Base-by-base conservation (phyloP, 2,888 invertebrate genomes). In the Teleogryllus oceanicus region DNA sequence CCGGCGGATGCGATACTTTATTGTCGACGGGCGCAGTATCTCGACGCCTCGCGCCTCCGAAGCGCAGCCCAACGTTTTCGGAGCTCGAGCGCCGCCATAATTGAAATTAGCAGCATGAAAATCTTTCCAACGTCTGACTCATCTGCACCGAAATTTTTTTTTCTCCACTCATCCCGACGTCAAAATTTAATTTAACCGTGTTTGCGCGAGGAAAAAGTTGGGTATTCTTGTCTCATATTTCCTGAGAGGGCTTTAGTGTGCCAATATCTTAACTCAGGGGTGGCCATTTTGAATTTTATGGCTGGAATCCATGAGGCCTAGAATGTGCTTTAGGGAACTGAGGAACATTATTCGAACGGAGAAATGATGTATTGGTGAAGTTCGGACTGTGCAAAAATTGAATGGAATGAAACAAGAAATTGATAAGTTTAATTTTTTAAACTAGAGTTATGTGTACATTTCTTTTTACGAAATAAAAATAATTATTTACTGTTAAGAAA, bases 61-160 rank as follows among this genome's bases (percentile, higher is more conserved):
- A 62, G 62, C 62, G 62, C 13, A 1, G 62, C 13, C n/a, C 62
- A 62, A n/a, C 62, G 62, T 5, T 13, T 11, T 16, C 4, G 13
- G 62, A 8, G 13, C n/a, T 3, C 3, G 62, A 16, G 62, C 62
- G 62, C 13, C n/a, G 62, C 62, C n/a, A 62, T n/a, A n/a, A 62
- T n/a, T 62, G n/a, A 62, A 62, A 62, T 62, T 62, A 62, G 62
- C n/a, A 62, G 16, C n/a, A n/a, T 62, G 62, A 62, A 62, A 62
- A 62, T 62, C 62, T n/a, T 62, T 62, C 62, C 62, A 62, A 62
- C 62, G 62, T 62, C 62, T 62, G 62, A 62, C n/a, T 62, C 62
- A 62, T 62, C 62, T 62, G 13, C 62, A 16, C 37, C 37, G n/a
- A 62, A 11, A 62, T 62, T 62, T 62, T 62, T 62, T n/a, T n/a